These are phyloP conservation scores for Camelus bactrianus DNA, from an alignment of 2,113 vertebrate genomes.

Conservation along the genomic window DNA sequence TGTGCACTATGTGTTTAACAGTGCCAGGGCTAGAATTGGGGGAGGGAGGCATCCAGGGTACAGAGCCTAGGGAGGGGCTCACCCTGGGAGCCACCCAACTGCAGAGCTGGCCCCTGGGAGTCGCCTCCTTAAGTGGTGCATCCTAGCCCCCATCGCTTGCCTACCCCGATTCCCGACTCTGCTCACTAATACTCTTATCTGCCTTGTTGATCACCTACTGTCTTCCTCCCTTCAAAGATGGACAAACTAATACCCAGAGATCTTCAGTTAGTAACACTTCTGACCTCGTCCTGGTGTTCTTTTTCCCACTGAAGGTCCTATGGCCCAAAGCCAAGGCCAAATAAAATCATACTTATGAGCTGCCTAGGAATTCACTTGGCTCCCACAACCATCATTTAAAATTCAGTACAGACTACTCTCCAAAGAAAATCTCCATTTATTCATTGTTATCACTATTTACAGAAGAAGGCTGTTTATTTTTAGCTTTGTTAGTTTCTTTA, in stretches of 20 bases:
- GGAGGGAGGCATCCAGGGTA: accelerated
- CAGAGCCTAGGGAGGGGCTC: neutral
- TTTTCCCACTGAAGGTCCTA: neutral
- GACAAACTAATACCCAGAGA: neutral
- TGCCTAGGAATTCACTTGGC: neutral
- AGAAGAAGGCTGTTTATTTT: conserved; percentile 67
- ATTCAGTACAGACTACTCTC: conserved; percentile 23
- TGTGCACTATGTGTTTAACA: neutral
- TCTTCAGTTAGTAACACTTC: neutral
- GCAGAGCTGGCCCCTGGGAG: neutral
- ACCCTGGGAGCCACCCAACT: neutral
- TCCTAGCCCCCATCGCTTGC: neutral
- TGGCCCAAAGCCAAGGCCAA: neutral
- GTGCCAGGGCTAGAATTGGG: neutral
- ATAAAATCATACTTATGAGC: neutral
- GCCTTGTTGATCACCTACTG: neutral
- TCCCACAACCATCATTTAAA: conserved; percentile 31
- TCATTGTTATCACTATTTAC: conserved; percentile 55
- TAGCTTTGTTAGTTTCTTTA: conserved; percentile 59
- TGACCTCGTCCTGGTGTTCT: neutral
- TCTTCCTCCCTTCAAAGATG: neutral
- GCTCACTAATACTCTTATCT: neutral
- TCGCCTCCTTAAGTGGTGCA: neutral
- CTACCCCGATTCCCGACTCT: neutral
- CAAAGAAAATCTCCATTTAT: conserved; percentile 57